Evolutionary conservation across 2,888 invertebrate genomes (phyloP).

Genomic region (Sinhomidia bicolor): DNA sequence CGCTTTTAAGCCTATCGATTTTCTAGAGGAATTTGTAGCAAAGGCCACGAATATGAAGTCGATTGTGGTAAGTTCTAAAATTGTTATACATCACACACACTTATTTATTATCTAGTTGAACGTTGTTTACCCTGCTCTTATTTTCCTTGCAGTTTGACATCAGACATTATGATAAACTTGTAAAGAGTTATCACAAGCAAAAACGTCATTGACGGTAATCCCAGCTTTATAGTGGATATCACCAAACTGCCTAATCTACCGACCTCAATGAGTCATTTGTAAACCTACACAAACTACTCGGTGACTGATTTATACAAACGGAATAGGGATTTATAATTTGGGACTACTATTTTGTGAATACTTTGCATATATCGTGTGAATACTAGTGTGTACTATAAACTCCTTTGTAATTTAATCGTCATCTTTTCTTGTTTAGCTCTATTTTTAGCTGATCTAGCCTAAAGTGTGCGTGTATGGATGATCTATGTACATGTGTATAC

Average conservation of each 20-base stretch:
- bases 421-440: too few species aligned
- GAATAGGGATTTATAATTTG: background rate
- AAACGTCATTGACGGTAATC: background rate
- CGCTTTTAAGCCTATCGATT: slow-evolving; percentile 48
- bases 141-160: slow-evolving; percentile 55
- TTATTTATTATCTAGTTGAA: background rate
- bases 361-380: slow-evolving; percentile 15
- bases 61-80: slow-evolving; percentile 47
- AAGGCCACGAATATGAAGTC: slow-evolving; percentile 68
- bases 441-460: too few species aligned
- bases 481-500: too few species aligned
- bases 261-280: background rate
- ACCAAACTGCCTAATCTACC: background rate
- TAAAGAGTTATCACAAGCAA: slow-evolving; percentile 6
- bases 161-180: slow-evolving; percentile 63
- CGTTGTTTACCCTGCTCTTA: background rate
- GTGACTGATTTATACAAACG: background rate
- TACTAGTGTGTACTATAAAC: background rate
- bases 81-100: background rate
- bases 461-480: too few species aligned
- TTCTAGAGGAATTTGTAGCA: slow-evolving; percentile 51
- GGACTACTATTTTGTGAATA: background rate
- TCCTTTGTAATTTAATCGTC: too few species aligned
- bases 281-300: background rate
- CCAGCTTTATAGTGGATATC: too few species aligned